Conservation (phyloP, 2,888 invertebrate species). For the Drosophila prolongata region DNA sequence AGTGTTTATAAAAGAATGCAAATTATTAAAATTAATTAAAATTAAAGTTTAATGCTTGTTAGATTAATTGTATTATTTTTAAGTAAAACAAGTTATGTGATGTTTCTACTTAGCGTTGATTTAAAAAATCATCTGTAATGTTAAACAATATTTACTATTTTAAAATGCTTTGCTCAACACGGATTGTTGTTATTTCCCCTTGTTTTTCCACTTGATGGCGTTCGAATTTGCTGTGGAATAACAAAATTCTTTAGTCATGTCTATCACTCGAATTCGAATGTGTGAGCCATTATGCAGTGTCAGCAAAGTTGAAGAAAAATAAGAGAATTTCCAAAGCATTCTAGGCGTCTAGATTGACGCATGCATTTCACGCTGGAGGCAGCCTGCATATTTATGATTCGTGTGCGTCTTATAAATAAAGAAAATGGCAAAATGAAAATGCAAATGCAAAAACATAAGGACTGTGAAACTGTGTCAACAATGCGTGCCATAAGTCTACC, state of each 20-base stretch:
- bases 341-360: conserved; percentile 36
- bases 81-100: too few relatives aligned
- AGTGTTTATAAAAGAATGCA: too few relatives aligned
- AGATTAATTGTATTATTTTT: too few relatives aligned
- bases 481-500: conserved; percentile 57
- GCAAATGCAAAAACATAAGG: conserved; percentile 18
- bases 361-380: conserved; percentile 27
- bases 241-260: conserved; percentile 34
- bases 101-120: too few relatives aligned
- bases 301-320: conserved; percentile 52
- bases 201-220: conserved; percentile 36
- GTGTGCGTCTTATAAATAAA: conserved; percentile 67
- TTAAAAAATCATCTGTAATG: not conserved
- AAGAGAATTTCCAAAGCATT: conserved; percentile 21
- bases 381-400: conserved; percentile 70
- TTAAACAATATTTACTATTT: conserved; percentile 2
- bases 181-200: conserved; percentile 22
- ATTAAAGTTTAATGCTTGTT: too few relatives aligned
- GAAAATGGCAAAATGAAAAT: conserved; percentile 47
- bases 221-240: conserved; percentile 32
- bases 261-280: conserved; percentile 10
- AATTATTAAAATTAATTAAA: too few relatives aligned
- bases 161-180: not conserved
- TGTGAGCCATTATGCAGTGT: conserved; percentile 59
- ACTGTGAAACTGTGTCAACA: conserved; percentile 66